Evolutionary conservation across 2,888 invertebrate species (phyloP), one percentile per base, ranked within the genome.

Genomic region (Melieria omissa): DNA sequence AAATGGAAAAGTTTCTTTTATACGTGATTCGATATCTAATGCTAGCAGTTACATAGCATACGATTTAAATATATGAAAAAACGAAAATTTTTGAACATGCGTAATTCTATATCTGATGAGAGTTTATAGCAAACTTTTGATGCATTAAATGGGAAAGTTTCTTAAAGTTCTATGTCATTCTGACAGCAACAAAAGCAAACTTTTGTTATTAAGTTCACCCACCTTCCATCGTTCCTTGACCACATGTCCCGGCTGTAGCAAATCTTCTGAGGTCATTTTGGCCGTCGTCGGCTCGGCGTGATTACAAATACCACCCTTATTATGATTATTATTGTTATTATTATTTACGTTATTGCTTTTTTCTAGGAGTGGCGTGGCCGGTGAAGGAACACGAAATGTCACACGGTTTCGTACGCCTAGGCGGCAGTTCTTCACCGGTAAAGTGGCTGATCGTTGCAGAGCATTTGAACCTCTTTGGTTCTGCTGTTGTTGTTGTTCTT

Each of bases 221-320:
- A 98, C 98, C 95, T 98, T 99, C 99, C 99, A 99, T 87, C 99
- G 89, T 86, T 99, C 99, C 89, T 98, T 98, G 84, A 99, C 97
- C 73, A 98, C 95, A 89, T 98, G 97, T 65, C 97, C 98, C 52
- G 97, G 96, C 88, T 97, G 97, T 83, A 98, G 89, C 78, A 98
- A 91, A 88, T 98, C 98, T 88, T 96, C 96, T 81, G 93, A 93
- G 76, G 95, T 94, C 95, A 95, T 95, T 86, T 92, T 86, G 63
- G 75, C 76, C 68, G 76, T 77, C 65, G 52, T 16, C 42, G 61
- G 55, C 70, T 52, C n/a, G 29, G 52, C 44, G 54, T 66, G 62
- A 46, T 60, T 49, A 52, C 45, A 58, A 16, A 16, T 16, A 65
- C 63, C 57, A 41, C 44, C 5, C 49, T 62, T 63, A 57, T 75